Evolutionary conservation across 2,888 invertebrate genomes (phyloP), one percentile per base, ranked within the genome.

Genomic region (Zhengitettix transpicula): DNA sequence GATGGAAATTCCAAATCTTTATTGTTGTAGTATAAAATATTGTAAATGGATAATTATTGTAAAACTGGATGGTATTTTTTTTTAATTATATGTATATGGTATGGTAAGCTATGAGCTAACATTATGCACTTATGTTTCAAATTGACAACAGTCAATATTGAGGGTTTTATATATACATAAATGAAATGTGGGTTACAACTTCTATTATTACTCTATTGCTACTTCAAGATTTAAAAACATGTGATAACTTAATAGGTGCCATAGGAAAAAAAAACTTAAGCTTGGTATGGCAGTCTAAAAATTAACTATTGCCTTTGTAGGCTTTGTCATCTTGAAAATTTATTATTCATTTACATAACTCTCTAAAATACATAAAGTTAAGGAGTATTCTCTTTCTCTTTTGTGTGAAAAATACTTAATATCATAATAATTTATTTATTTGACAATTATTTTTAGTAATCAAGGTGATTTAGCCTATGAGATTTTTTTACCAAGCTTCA

Each of bases 11-110:
- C 52, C 52, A 60, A 60, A 54, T 47, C 40, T 58, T 55, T 60
- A 52, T 60, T 53, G 42, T 28, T 58, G 60, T 55, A 60, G 47
- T 47, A 47, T 58, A 58, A 57, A 60, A 58, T 40, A 17, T 42
- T 60, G 58, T 58, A 60, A 15, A 57, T 60, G 60, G 60, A 42
- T 56, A 52, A 40, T 52, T 57, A 57, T 40, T 57, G 56, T 57
- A 53, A 59, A 47, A 17, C 51, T 58, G 56, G 52, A 15, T 60
- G 60, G 60, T 60, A 57, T 57, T 52, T 42, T 60, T 56, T 55
- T 55, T 40, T 55, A 12, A 47, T 47, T 47, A 47, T 47, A 47
- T 58, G 54, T 44, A 58, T 54, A 53, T 54, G 54, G 47, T 47
- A 47, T 47, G 47, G 47, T 47, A 47, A 47, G 47, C 47, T 47